Conservation (phyloP, 1,140 invertebrate genomes). For the Nasonia longicornis region DNA sequence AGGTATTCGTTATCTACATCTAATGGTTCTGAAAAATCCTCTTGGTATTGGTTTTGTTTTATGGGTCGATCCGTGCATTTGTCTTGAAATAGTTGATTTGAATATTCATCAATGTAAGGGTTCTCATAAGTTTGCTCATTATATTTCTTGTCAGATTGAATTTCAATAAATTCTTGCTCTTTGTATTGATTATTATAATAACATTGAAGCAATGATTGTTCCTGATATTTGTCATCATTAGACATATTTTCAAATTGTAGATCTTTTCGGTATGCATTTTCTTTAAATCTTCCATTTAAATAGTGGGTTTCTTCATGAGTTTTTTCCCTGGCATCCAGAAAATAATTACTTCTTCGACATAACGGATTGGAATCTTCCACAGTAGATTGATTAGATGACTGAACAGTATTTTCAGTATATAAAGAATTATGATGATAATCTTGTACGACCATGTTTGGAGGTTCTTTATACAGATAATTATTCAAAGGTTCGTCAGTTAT, state of each 20-base stretch:
- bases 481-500: slow-evolving; percentile 48
- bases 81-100: neutral
- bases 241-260: neutral
- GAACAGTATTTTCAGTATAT: slow-evolving; percentile 59
- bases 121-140: neutral
- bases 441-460: slow-evolving; percentile 53
- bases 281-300: neutral
- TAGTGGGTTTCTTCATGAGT: neutral
- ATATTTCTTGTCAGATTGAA: neutral
- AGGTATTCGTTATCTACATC: slow-evolving; percentile 45
- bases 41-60: neutral
- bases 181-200: neutral
- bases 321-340: too few species aligned
- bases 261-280: neutral
- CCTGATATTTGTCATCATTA: neutral
- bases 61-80: neutral
- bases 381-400: slow-evolving; percentile 49
- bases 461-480: slow-evolving; percentile 54
- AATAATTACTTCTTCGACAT: neutral
- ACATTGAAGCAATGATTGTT: neutral
- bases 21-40: slow-evolving; percentile 9
- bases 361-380: neutral
- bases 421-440: slow-evolving; percentile 46
- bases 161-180: neutral
- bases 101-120: neutral